These are phyloP conservation scores for Ceyx cyanopectus DNA, from an alignment of 2,113 vertebrate genomes.

Conservation along the genomic window DNA sequence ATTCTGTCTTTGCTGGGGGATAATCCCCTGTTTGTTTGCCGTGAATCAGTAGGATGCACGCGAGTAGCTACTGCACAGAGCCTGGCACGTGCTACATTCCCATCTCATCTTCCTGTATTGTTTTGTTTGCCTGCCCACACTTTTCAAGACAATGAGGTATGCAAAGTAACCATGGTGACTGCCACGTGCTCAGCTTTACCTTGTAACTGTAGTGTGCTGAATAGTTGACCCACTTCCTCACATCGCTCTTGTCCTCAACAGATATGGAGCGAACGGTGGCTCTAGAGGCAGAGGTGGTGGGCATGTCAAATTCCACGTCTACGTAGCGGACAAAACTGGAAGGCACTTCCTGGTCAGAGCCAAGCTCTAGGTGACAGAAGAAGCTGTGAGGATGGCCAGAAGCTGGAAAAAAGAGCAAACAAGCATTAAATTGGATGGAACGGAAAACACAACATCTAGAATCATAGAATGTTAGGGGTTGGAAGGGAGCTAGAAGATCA, in stretches of 20 bases:
- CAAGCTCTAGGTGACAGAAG: slow-evolving; percentile 91
- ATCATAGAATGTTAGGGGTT: no score
- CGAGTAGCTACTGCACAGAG: neutral
- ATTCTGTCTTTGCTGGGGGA: neutral
- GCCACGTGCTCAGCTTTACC: slow-evolving; percentile 70
- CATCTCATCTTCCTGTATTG: neutral
- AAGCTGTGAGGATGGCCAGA: slow-evolving; percentile 91
- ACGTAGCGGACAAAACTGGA: slow-evolving; percentile 79
- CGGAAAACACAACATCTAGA: neutral
- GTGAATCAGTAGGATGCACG: neutral
- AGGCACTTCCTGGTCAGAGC: slow-evolving; percentile 90
- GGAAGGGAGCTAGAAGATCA: no score
- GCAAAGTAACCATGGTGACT: neutral
- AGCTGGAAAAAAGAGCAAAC: slow-evolving; percentile 58
- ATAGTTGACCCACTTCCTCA: slow-evolving; percentile 92
- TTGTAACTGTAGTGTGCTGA: slow-evolving; percentile 89
- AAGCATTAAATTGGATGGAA: neutral
- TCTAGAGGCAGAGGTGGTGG: slow-evolving; percentile 86
- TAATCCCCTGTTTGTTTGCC: neutral
- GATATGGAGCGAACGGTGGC: slow-evolving; percentile 84
- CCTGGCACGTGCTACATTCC: neutral
- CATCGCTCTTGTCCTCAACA: slow-evolving; percentile 79
- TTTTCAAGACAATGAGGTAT: neutral
- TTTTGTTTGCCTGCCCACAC: neutral
- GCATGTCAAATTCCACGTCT: slow-evolving; percentile 90